Evolutionary conservation across 2,888 invertebrate species (phyloP).

Genomic region (Parnassius mnemosyne): DNA sequence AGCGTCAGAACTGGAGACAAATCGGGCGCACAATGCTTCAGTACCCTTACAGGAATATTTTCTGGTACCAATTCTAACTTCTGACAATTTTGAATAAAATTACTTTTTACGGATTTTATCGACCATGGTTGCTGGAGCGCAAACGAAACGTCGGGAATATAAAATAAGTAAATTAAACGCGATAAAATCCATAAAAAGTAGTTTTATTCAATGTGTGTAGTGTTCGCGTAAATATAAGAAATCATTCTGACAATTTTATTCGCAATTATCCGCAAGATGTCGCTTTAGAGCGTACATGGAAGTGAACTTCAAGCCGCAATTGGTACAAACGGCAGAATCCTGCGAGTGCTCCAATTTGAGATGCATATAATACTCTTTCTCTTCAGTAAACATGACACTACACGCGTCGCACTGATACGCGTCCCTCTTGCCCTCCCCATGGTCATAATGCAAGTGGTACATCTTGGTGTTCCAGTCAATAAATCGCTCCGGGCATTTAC

Average conservation of each 20-base stretch:
- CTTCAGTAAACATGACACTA: conserved; percentile 54
- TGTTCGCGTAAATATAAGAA: too few relatives aligned
- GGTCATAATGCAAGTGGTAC: conserved; percentile 61
- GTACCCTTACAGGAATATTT: too few relatives aligned
- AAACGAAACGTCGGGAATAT: too few relatives aligned
- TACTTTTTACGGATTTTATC: too few relatives aligned
- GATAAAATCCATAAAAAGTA: too few relatives aligned
- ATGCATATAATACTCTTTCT: conserved; percentile 62
- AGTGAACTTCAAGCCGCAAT: conserved; percentile 65
- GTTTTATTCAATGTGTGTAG: too few relatives aligned
- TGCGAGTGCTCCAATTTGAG: conserved; percentile 65
- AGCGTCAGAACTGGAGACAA: too few relatives aligned
- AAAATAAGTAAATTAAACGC: too few relatives aligned
- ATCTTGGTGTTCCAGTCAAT: conserved; percentile 57
- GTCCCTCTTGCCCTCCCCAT: conserved; percentile 53
- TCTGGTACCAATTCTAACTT: too few relatives aligned
- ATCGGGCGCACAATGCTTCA: too few relatives aligned
- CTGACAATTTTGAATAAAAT: neutral
- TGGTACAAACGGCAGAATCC: conserved; percentile 61
- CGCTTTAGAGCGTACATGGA: conserved; percentile 59
- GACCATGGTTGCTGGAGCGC: too few relatives aligned
- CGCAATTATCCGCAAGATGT: conserved; percentile 36
- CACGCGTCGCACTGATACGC: conserved; percentile 58
- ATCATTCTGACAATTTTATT: neutral
- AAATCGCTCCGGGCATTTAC: conserved; percentile 63